Evolutionary conservation across 2,113 vertebrate species (phyloP), one percentile per base, ranked within the genome.

Genomic region (Hoplias malabaricus): DNA sequence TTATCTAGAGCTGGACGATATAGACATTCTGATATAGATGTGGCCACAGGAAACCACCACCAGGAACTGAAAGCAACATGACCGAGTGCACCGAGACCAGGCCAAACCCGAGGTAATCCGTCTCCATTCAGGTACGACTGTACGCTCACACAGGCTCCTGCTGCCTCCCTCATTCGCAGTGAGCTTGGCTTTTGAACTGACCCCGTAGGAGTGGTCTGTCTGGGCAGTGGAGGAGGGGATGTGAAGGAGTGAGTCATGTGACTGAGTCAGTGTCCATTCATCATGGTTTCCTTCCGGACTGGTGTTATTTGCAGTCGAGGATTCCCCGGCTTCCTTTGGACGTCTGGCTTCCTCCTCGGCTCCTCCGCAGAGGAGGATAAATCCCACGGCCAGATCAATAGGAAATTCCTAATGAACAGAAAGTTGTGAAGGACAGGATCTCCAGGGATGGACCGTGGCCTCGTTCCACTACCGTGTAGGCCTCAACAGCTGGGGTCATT

Each of bases 321-420:
- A 72, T 76, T 69, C 65, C 33, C 67, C 72, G 8, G 38, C 31
- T 75, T 79, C 71, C 71, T 75, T 57, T 16, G 42, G 13, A 62
- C 33, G 13, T 46, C 75, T 78, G 31, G 34, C 67, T 79, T 79
- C 76, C 80, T 67, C 48, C n/a, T 33, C 19, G 4, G 38, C 36
- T 63, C 63, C 73, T 79, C 81, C 36, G 16, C 34, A 70, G 38
- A 59, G 59, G 34, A 29, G 3, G 21, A 34, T 79, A 82, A 79
- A 82, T 65, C 56, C 34, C 57, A 12, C n/a, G 23, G 66, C 48
- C 57, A 67, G 76, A 82, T 83, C 77, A 69, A 83, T 83, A 73
- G 81, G 73, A 83, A 83, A 77, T 77, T 63, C 68, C 73, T 73
- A 66, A 83, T 76, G 73, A 80, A 73, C 81, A 80, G 40, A 13